These are phyloP conservation scores for Lycaena phlaeas DNA, from an alignment of 2,888 invertebrate species.

Conservation along the genomic window DNA sequence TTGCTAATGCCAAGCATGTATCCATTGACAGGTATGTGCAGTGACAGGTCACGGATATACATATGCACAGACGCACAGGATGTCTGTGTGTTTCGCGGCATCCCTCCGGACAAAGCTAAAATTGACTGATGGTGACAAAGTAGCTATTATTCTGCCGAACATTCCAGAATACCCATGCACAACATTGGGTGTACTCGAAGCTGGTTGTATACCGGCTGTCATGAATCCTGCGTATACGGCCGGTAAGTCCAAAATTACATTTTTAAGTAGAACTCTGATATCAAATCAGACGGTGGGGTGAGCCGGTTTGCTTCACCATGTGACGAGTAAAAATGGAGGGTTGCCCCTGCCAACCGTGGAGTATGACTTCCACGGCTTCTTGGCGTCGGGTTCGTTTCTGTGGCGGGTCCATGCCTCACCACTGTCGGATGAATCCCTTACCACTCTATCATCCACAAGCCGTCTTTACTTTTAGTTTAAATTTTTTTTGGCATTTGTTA, in stretches of 20 bases:
- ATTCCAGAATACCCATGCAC: slow-evolving; percentile 81
- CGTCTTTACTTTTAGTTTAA: too few relatives aligned
- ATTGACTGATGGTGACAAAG: slow-evolving; percentile 75
- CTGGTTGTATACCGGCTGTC: slow-evolving; percentile 78
- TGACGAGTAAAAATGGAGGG: too few relatives aligned
- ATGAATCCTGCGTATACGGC: slow-evolving; percentile 76
- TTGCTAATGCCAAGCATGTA: too few relatives aligned
- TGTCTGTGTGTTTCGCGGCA: slow-evolving; percentile 75
- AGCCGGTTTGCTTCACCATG: too few relatives aligned
- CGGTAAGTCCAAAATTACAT: slow-evolving; percentile 32
- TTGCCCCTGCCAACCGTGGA: too few relatives aligned
- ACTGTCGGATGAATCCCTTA: too few relatives aligned
- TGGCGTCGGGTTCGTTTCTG: too few relatives aligned
- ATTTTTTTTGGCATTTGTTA: too few relatives aligned
- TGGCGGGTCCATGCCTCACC: too few relatives aligned
- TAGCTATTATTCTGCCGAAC: slow-evolving; percentile 83
- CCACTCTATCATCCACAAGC: too few relatives aligned
- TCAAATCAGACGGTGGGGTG: too few relatives aligned
- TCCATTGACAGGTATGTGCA: slow-evolving; percentile 81
- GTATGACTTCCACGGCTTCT: too few relatives aligned
- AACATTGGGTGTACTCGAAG: slow-evolving; percentile 76
- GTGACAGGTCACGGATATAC: slow-evolving; percentile 82
- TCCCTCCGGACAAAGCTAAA: slow-evolving; percentile 77
- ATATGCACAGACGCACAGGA: slow-evolving; percentile 76
- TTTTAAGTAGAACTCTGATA: background rate